Evolutionary conservation across 2,888 invertebrate genomes (phyloP), one percentile per base, ranked within the genome.

Genomic region (Cephalotes varians): DNA sequence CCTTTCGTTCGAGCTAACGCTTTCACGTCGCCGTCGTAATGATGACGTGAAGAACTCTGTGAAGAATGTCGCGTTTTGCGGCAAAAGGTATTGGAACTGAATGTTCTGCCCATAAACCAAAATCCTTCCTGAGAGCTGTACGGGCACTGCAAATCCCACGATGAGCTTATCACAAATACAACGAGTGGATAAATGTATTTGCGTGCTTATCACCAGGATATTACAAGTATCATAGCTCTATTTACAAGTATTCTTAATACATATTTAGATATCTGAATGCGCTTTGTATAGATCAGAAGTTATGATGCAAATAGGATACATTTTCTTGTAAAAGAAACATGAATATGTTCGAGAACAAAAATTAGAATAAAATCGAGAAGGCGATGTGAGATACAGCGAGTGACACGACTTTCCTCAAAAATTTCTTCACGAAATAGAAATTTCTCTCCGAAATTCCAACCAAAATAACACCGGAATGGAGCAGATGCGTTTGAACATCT

Each of bases 11-110:
- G 83, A 74, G 21, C 86, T 82, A 37, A 82, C 69, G 73, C 65
- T 85, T 76, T 88, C 88, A 56, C 91, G 91, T 21, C 89, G 91
- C 44, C 91, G 88, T 73, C 88, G 85, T 28, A 87, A 86, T 62
- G 86, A 79, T n/a, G 81, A 49, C 34, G 83, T 58, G 37, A 96
- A 96, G 88, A 95, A 95, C 85, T 94, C 94, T 0, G 95, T 95
- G 64, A 96, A 92, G 79, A 95, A 87, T 0, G 95, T 93, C 54
- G 95, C 95, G 89, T 96, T 96, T 74, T 92, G 90, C 67, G 96
- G 96, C 86, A 96, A 93, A 0, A 93, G 44, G 91, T 96, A 97
- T 91, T 97, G 97, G 92, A 96, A 97, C 93, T 97, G 97, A 83
- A 97, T 95, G 93, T 97, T 97, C 73, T 95, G 95, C 0, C 95